These are phyloP conservation scores for Protaetia brevitarsis DNA, from an alignment of 1,140 invertebrate genomes.

Conservation along the genomic window DNA sequence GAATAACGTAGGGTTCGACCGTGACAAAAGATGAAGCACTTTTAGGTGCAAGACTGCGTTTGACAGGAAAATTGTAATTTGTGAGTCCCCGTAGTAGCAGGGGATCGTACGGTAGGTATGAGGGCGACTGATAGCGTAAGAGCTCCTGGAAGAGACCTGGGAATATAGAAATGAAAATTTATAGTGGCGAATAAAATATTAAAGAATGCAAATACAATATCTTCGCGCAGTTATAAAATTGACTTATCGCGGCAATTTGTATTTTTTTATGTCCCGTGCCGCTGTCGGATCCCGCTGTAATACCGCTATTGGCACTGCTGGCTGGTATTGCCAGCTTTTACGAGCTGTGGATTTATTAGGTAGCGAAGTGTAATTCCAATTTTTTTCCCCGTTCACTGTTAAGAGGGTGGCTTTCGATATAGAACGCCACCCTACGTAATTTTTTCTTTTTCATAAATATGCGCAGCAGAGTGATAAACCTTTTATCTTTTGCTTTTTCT, in stretches of 20 bases:
- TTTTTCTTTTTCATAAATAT: not conserved
- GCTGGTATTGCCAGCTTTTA: conserved; percentile 3
- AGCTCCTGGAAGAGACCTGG: not conserved
- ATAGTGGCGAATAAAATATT: conserved; percentile 10
- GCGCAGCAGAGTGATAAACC: not conserved
- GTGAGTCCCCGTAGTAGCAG: not conserved
- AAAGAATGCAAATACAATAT: conserved; percentile 18
- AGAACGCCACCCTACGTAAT: not conserved
- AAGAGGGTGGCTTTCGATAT: conserved; percentile 6
- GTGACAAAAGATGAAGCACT: conserved; percentile 12
- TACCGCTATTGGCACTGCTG: not conserved
- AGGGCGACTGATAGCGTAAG: not conserved
- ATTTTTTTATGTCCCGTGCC: not conserved
- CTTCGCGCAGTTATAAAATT: conserved; percentile 15
- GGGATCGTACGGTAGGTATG: conserved; percentile 1
- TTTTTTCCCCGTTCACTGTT: not conserved
- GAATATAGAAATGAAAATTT: conserved; percentile 16
- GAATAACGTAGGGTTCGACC: not conserved
- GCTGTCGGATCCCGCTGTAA: not conserved
- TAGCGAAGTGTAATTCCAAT: conserved; percentile 12
- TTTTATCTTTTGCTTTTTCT: not conserved
- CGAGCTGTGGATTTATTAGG: conserved; percentile 8
- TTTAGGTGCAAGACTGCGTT: conserved; percentile 17
- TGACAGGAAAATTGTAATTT: conserved; percentile 12
- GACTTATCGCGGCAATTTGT: conserved; percentile 15